phyloP scores from a whole-genome alignment of 53 echinoderm and acorn worm genomes.

The Mesocentrotus franciscanus region DNA sequence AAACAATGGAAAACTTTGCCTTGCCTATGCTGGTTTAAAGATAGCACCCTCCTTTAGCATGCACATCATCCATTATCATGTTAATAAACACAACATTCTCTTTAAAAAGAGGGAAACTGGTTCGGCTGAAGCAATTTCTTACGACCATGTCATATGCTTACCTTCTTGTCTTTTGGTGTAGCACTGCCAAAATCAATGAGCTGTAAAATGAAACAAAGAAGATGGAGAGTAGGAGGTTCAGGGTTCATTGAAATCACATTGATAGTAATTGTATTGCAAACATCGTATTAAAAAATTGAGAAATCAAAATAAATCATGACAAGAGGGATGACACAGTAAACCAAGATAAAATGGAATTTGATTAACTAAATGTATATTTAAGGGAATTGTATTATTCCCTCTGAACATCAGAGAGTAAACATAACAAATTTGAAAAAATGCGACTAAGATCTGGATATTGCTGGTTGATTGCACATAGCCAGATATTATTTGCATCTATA shows the following conservation, averaged over 20 bases:
- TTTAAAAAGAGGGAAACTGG: too few species aligned
- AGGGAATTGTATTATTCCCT: background rate
- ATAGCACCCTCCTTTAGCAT: background rate
- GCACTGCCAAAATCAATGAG: conserved; percentile 65
- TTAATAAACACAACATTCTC: too few species aligned
- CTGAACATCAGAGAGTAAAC: background rate
- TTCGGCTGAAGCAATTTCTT: too few species aligned
- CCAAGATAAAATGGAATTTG: background rate
- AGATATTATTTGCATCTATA: too few species aligned
- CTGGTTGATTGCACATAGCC: too few species aligned
- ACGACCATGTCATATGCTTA: background rate
- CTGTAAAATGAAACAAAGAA: conserved; percentile 22
- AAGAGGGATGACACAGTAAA: background rate
- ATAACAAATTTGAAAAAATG: too few species aligned
- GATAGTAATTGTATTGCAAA: background rate
- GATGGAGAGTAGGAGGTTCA: background rate
- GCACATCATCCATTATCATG: too few species aligned
- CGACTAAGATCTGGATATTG: too few species aligned
- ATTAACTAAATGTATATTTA: background rate
- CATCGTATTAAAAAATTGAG: background rate
- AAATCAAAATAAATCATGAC: background rate
- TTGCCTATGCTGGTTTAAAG: background rate
- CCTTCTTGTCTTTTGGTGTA: conserved; percentile 63
- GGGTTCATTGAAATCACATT: background rate
- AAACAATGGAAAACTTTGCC: background rate